phyloP scores from a whole-genome alignment of 2,113 vertebrate genomes.

The Eubucco bourcierii region DNA sequence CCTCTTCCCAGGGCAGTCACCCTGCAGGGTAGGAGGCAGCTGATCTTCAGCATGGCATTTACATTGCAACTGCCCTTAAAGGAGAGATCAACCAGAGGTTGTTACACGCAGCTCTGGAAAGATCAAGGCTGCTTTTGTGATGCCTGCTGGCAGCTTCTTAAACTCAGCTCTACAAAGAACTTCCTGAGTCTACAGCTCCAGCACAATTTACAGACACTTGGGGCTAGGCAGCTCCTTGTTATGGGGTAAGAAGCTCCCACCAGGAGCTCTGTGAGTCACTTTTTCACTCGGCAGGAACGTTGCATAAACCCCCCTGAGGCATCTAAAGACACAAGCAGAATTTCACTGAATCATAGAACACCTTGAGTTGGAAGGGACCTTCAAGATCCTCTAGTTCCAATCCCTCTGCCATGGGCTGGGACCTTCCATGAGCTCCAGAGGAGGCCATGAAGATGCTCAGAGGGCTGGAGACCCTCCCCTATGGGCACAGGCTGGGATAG shows the following conservation, averaged over 20 bases:
- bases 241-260: neutral
- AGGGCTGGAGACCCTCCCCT: too few relatives aligned
- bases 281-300: neutral
- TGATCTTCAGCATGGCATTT: neutral
- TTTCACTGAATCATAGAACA: neutral
- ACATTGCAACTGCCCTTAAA: neutral
- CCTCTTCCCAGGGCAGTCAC: neutral
- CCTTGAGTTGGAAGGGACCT: too few relatives aligned
- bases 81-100: neutral
- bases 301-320: neutral
- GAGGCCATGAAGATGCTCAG: too few relatives aligned
- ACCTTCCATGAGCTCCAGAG: too few relatives aligned
- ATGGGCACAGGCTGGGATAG: too few relatives aligned
- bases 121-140: neutral
- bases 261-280: neutral
- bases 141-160: neutral
- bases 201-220: neutral
- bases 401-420: too few relatives aligned
- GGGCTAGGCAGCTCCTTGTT: neutral
- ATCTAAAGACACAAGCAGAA: neutral
- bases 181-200: neutral
- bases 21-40: neutral
- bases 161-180: neutral
- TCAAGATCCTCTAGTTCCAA: too few relatives aligned
- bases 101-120: neutral